phyloP scores from a whole-genome alignment of 2,888 invertebrate genomes.

The Corbicula japonica region DNA sequence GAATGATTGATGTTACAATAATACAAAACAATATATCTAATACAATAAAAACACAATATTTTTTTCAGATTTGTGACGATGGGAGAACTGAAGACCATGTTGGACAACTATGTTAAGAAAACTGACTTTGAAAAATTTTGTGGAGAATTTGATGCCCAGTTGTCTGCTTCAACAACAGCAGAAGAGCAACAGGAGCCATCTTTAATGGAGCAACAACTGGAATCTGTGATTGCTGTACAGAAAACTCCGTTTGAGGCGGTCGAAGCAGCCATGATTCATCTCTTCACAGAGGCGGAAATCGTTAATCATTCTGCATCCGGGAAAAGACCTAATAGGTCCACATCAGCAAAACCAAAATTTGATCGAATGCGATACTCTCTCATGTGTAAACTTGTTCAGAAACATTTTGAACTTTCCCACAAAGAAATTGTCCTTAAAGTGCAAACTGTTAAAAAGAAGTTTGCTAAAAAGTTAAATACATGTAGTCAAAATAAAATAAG shows the following conservation, averaged over 20 bases:
- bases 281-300: conserved; percentile 23
- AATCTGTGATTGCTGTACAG: conserved; percentile 2
- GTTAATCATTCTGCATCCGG: conserved; percentile 10
- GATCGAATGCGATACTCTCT: conserved; percentile 1
- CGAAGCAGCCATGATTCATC: conserved; percentile 8
- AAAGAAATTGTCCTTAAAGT: conserved; percentile 19
- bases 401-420: conserved; percentile 17
- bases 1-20: too few species aligned
- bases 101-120: too few species aligned
- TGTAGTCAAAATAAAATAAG: too few species aligned
- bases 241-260: conserved; percentile 15
- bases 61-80: too few species aligned
- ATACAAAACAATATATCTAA: too few species aligned
- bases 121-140: too few species aligned
- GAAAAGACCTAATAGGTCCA: conserved; percentile 13
- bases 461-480: conserved; percentile 17
- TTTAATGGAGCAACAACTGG: conserved; percentile 8
- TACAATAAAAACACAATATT: too few species aligned
- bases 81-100: too few species aligned
- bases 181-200: too few species aligned
- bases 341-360: conserved; percentile 27
- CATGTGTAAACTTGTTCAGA: conserved; percentile 15
- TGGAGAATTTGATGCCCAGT: too few species aligned
- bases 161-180: too few species aligned
- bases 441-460: conserved; percentile 21